Percentiles rank a stretch among this genome's conserved stretches.
Conservation (phyloP, 2,797 vertebrate species). For the Danio aesculapii region DNA sequence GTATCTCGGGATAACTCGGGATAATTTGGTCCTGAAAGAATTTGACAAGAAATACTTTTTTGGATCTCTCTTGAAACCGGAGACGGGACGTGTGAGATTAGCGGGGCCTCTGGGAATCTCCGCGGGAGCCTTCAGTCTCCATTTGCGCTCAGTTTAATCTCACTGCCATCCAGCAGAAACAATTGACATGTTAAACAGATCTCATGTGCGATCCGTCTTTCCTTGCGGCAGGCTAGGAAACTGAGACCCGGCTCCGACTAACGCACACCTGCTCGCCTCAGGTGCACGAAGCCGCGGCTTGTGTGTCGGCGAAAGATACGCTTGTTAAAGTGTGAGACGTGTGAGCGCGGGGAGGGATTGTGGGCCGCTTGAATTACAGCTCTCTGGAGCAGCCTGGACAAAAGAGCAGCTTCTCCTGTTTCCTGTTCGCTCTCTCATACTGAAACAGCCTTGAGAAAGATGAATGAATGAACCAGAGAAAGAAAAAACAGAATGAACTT, state of each 20-base stretch:
- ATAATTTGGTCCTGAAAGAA: neutral
- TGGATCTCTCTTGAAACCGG: constrained; percentile 3
- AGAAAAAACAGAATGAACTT: constrained; percentile 31
- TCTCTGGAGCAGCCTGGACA: constrained; percentile 32
- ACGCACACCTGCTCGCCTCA: constrained; percentile 50
- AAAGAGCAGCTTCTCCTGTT: constrained; percentile 34
- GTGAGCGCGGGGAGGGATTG: constrained; percentile 42
- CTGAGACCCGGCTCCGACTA: constrained; percentile 30
- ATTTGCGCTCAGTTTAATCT: neutral
- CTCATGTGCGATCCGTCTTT: constrained; percentile 19
- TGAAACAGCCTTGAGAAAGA: constrained; percentile 47
- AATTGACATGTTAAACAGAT: constrained; percentile 39
- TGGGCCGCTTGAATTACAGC: constrained; percentile 44
- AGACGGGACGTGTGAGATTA: constrained; percentile 6
- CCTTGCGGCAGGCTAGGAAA: constrained; percentile 23
- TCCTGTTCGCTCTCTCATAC: constrained; percentile 23
- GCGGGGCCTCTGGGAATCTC: constrained; percentile 23
- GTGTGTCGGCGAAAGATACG: constrained; percentile 45
- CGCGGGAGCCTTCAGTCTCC: constrained; percentile 6
- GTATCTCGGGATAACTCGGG: neutral
- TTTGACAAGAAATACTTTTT: neutral
- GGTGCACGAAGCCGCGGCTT: constrained; percentile 35
- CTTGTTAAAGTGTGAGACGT: constrained; percentile 43
- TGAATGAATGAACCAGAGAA: constrained; percentile 28
- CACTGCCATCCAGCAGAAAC: constrained; percentile 18